Conservation (phyloP, 2,113 vertebrate genomes). For the Myotis brandtii region DNA sequence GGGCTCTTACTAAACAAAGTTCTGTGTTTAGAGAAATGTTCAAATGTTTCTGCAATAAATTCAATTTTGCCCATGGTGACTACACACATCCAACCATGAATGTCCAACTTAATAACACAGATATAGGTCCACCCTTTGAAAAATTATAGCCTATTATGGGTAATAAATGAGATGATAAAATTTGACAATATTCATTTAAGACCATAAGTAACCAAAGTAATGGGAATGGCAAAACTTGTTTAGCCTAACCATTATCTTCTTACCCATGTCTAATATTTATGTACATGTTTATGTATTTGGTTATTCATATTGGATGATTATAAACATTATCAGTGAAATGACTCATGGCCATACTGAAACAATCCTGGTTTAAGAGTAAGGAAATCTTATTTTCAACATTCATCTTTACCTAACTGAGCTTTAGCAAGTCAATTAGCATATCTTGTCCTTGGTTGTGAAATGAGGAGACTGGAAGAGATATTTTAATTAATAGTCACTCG, state of each 20-base stretch:
- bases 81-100: neutral
- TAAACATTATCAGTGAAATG: constrained; percentile 4
- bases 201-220: neutral
- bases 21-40: neutral
- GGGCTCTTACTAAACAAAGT: neutral
- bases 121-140: neutral
- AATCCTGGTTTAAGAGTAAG: neutral
- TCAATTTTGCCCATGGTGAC: neutral
- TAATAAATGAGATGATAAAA: neutral
- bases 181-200: neutral
- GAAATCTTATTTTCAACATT: neutral
- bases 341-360: neutral
- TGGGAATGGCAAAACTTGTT: neutral
- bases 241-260: neutral
- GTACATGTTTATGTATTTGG: neutral
- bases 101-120: neutral
- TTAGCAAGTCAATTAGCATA: neutral
- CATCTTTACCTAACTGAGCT: neutral
- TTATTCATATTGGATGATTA: neutral
- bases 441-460: neutral
- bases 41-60: neutral
- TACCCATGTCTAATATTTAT: neutral
- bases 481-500: neutral
- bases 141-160: neutral
- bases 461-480: neutral